Conservation (phyloP, 2,113 vertebrate genomes). For the Mus pahari region DNA sequence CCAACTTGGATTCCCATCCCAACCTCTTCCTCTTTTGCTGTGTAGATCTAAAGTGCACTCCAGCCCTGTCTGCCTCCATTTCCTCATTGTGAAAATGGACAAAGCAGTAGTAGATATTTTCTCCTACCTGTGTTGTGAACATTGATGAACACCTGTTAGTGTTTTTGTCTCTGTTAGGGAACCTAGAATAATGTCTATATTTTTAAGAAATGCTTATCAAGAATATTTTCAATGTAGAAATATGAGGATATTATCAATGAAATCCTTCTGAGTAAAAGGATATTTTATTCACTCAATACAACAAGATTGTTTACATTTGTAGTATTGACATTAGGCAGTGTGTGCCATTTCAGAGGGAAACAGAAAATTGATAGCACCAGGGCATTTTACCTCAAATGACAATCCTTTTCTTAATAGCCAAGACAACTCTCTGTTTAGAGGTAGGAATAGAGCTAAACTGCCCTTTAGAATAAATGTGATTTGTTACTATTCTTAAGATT, state of each 20-base stretch:
- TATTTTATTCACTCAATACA: not conserved
- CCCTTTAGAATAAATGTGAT: not conserved
- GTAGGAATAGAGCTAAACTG: constrained; percentile 16
- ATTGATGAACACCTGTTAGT: not conserved
- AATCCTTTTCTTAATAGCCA: not conserved
- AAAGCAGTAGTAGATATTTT: not conserved
- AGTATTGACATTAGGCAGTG: not conserved
- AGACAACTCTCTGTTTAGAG: not conserved
- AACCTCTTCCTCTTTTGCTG: not conserved
- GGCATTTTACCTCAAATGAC: constrained; percentile 40
- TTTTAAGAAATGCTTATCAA: constrained; percentile 30
- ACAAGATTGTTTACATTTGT: not conserved
- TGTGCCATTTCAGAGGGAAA: not conserved
- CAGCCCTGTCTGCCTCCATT: not conserved
- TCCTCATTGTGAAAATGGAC: constrained; percentile 18
- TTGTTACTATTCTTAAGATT: not conserved
- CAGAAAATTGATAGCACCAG: not conserved
- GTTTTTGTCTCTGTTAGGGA: not conserved
- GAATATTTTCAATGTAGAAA: not conserved
- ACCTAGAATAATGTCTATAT: not conserved
- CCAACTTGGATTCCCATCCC: not conserved
- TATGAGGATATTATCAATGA: not conserved
- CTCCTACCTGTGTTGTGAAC: not conserved
- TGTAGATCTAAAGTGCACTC: not conserved
- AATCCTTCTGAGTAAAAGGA: constrained; percentile 1